Base-by-base conservation (phyloP, 2,888 invertebrate species). In the Brachynemurus nebulosus region DNA sequence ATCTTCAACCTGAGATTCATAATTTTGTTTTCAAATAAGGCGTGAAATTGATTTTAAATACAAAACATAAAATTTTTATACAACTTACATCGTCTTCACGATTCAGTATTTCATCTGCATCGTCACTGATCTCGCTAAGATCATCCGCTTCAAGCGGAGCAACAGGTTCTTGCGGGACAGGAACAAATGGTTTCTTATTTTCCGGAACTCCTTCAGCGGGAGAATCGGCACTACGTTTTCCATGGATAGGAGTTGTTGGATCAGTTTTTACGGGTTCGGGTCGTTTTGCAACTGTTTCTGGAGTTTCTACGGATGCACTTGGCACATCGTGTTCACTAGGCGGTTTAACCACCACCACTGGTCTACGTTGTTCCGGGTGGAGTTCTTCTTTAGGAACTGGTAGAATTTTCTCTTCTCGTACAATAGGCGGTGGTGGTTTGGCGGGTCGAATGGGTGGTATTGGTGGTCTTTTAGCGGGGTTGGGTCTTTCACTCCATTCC, bases 111-210 rank as follows among this genome's bases (percentile, higher is more conserved):
- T 89, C 89, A 62, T 88, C 88, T 43, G 86, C 86, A 62, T 88
- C 88, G 55, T 88, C 88, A 58, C 88, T 88, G 48, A 89, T 86
- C 64, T 89, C 89, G 62, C 88, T 89, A 11, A 89, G 72, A 60
- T 86, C 81, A 57, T 80, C 74, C 53, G 78, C 69, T 56, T 79
- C 65, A 20, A 59, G 58, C 18, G 58, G 55, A 23, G 53, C 55
- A 30, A 30, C 14, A 2, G 25, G 21, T n/a, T 18, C 42, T 50
- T 72, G 62, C 58, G 70, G 60, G 53, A 74, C 69, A 48, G 72
- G 40, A 48, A 58, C 18, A 55, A 61, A 59, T 2, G 55, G 50
- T 50, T 72, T 74, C 53, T 76, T 76, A 37, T 60, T 44, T 41
- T 66, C 68, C 1, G 52, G 65, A 4, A 65, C 54, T 57, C 62